Base-by-base conservation (phyloP, 1,140 invertebrate genomes). In the Drosophila teissieri region DNA sequence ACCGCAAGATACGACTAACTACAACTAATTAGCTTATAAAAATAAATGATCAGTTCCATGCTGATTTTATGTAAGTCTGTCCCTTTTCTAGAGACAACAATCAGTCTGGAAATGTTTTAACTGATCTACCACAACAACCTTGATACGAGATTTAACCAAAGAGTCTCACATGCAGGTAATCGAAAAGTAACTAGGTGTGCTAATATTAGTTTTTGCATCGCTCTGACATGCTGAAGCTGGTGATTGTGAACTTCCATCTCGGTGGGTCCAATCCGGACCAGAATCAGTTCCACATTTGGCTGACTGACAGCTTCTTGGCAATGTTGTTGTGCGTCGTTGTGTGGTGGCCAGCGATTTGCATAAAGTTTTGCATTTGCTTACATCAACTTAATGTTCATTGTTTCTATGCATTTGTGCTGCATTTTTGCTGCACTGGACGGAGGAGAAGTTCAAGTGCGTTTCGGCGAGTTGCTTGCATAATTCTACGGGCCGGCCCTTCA, bases 311-410 rank as follows among this genome's bases (percentile, higher is more conserved):
- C 56, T 55, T 77, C 73, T 76, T 81, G 61, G n/a, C 48, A 2
- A 73, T 27, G 39, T 42, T 70, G 68, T 72, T 31, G 48, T 49
- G 48, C 8, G 48, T 52, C 78, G 75, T 55, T 73, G 54, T 65
- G 40, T 49, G 40, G 39, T 63, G 63, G 64, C 77, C 78, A 54
- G 63, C 60, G 62, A 70, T 78, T 78, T 78, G 73, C 75, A 78
- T 70, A 78, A 78, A 70, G 73, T 78, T 78, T 70, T 77, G 74
- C 73, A 55, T 68, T 61, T 61, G 73, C 67, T 70, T 70, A 73
- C 73, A 76, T 76, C 73, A 82, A 83, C 72, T 88, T 80, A 88
- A 88, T 88, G 88, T 82, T 83, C 83, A 88, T 88, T 88, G 83
- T 88, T 68, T 70, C 62, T 89, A 88, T 88, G 83, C 83, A 88